Evolutionary conservation across 30 jellyfish, hydroid and myxozoan genomes (phyloP).

Genomic region (Hydra vulgaris): DNA sequence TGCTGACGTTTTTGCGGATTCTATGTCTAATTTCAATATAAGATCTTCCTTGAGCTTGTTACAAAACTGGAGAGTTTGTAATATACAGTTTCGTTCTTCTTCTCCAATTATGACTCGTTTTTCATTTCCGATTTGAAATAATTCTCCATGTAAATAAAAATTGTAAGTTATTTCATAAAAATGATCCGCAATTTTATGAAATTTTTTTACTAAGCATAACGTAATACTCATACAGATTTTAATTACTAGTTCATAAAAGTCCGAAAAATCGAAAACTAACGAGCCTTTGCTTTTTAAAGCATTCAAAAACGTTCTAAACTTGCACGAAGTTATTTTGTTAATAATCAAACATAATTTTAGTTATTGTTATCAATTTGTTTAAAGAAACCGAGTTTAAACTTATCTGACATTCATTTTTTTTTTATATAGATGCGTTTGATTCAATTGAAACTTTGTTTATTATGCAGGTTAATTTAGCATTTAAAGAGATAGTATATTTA

Average conservation of each 20-base stretch:
- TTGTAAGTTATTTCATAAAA: not conserved
- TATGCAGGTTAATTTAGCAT: too few species aligned
- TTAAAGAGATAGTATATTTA: too few species aligned
- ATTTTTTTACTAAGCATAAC: not conserved
- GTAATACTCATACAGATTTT: not conserved
- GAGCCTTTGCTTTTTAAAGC: not conserved
- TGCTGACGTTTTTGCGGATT: not conserved
- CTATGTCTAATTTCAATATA: too few species aligned
- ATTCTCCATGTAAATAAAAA: not conserved
- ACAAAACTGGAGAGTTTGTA: not conserved
- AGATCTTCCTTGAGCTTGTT: not conserved
- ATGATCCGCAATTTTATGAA: not conserved
- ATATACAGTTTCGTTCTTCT: not conserved
- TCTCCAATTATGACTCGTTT: not conserved
- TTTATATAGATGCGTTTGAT: too few species aligned
- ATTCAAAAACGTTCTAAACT: not conserved
- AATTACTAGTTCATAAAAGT: not conserved
- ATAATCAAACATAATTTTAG: not conserved
- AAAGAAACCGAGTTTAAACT: not conserved
- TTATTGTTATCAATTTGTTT: not conserved
- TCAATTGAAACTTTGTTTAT: too few species aligned
- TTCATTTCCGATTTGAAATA: not conserved
- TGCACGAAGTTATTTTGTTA: not conserved
- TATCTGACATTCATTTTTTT: too few species aligned
- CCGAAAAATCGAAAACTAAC: not conserved